Conservation (phyloP, 2,888 invertebrate species). For the Agrotis ipsilon region DNA sequence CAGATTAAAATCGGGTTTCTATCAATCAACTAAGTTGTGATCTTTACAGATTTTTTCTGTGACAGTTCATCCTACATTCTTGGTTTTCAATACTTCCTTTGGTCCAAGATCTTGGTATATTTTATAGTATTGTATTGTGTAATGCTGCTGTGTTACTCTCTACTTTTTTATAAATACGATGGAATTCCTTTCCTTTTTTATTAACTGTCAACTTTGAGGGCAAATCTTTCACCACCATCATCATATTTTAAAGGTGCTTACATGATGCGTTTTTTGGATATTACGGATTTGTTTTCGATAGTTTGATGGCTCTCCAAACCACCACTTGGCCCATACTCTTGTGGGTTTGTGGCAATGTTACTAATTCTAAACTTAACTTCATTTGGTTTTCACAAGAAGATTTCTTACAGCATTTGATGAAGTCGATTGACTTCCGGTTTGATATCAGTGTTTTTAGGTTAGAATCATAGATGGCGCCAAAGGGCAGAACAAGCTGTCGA, state of each 20-base stretch:
- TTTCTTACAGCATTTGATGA: neutral
- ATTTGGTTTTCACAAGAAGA: neutral
- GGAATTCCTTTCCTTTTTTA: neutral
- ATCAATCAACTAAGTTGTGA: neutral
- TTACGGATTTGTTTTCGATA: neutral
- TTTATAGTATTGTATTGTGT: neutral
- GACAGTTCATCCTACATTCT: neutral
- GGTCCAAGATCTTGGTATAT: too few relatives aligned
- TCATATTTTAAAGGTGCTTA: neutral
- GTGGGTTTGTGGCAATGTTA: too few relatives aligned
- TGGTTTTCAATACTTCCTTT: neutral
- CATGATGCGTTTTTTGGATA: neutral
- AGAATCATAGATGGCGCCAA: conserved; percentile 40
- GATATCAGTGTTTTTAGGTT: neutral
- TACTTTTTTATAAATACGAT: too few relatives aligned
- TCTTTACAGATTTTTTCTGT: neutral
- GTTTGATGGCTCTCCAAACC: neutral
- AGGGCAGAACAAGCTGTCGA: neutral
- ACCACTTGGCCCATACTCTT: neutral
- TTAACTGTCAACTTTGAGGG: neutral
- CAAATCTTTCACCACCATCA: neutral
- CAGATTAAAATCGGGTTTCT: conserved; percentile 1
- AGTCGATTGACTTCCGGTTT: too few relatives aligned
- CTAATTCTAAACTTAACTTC: too few relatives aligned
- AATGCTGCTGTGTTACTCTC: neutral